A percentile compares a stretch with the other conserved stretches of the same genome.
phyloP scores from a whole-genome alignment of 2,888 invertebrate species.

The Tethea ocularis region DNA sequence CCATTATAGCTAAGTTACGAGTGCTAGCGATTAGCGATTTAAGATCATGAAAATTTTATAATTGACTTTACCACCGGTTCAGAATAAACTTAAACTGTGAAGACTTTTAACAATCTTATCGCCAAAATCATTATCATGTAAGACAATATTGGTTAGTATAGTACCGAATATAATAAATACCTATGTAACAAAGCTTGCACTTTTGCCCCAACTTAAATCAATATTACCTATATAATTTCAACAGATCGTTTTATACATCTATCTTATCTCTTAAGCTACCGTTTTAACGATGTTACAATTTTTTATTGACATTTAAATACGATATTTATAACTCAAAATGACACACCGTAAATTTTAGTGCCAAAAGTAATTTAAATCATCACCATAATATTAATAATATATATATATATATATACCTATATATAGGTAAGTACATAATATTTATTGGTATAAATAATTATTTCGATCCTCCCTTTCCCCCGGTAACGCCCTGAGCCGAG shows the following conservation, averaged over 20 bases:
- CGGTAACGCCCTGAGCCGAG: too few relatives aligned
- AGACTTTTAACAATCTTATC: too few relatives aligned
- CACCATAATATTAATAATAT: conserved; percentile 18
- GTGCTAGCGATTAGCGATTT: not conserved
- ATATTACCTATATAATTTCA: conserved; percentile 28
- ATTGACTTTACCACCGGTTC: too few relatives aligned
- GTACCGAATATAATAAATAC: too few relatives aligned
- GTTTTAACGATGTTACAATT: conserved; percentile 34
- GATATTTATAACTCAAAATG: conserved; percentile 20
- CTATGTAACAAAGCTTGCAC: too few relatives aligned
- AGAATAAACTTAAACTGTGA: too few relatives aligned
- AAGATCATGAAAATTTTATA: too few relatives aligned
- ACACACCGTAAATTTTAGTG: conserved; percentile 14
- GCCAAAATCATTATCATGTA: too few relatives aligned
- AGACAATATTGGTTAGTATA: not conserved
- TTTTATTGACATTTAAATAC: conserved; percentile 29
- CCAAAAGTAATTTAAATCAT: conserved; percentile 18
- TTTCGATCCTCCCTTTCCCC: too few relatives aligned
- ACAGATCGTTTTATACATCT: conserved; percentile 28
- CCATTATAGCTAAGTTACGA: not conserved
- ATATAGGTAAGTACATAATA: too few relatives aligned
- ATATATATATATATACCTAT: not conserved
- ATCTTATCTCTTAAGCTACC: conserved; percentile 38
- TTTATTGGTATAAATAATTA: too few relatives aligned
- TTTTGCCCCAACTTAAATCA: not conserved